Base-by-base conservation (phyloP, 2,797 vertebrate species). In the Galaxias olidus region DNA sequence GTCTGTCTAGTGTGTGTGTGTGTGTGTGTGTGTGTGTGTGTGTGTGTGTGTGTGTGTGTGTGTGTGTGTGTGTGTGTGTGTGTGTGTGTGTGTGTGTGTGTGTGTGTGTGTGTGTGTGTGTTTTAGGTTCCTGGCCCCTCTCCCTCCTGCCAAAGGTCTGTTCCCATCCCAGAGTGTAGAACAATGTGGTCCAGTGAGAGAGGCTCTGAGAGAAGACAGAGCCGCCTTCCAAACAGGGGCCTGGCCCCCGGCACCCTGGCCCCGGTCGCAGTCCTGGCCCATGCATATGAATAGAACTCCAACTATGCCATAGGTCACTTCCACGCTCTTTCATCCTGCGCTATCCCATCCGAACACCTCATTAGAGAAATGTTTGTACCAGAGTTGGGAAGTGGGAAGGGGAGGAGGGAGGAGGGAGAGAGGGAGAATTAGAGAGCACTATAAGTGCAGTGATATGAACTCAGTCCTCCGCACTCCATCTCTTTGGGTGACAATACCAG, bases 241-340 rank as follows among this genome's bases (percentile, higher is more conserved):
- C 30, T 30, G 30, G 30, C 30, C 30, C 30, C 30, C 30, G 6
- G 30, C 30, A 30, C 30, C 30, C 30, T 30, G 30, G 30, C 30
- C 30, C 30, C 30, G 30, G 30, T 30, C 30, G 6, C 30, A 30
- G 30, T 30, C 30, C 30, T 47, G 90, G 90, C 88, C 92, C 69
- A 91, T 89, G 93, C 94, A 96, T 95, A 93, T 92, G 92, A 95
- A 94, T 91, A 93, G 94, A 91, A 84, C 81, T 84, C 88, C 85
- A 91, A 91, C 90, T 92, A 85, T 93, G 93, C 93, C 92, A 95
- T 81, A 95, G 95, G 94, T 95, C 95, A 94, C 84, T 66, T 85
- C 89, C 90, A 91, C 83, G 93, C 94, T 94, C 92, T 90, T 89
- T 93, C 94, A 94, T 94, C 93, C 92, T 91, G 3, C 30, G 6